Base-by-base conservation (phyloP, 2,797 vertebrate genomes). In the Mus caroli region DNA sequence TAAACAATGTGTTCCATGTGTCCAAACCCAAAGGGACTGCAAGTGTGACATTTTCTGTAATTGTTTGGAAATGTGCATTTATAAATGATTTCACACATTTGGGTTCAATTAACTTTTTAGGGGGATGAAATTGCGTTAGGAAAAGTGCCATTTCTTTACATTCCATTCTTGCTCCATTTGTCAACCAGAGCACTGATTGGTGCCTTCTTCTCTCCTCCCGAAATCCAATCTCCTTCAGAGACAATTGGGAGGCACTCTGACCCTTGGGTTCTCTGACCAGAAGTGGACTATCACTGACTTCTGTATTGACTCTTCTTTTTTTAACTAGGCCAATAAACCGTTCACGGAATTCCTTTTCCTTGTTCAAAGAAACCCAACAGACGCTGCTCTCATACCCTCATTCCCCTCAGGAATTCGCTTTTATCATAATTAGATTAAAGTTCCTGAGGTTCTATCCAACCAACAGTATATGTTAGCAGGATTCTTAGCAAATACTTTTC, bases 341-440 rank as follows among this genome's bases (percentile, higher is more conserved):
- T 87, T 86, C 34, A 9, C 37, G 19, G 62, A 75, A 67, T 85
- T 77, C 75, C 78, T 69, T 69, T 43, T 46, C 50, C 76, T 67
- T 77, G 52, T 90, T 92, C 91, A 95, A 52, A 96, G 83, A 94
- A 92, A 95, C 46, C 73, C 84, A 92, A 80, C 46, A 90, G 90
- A 76, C 88, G 80, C 58, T 10, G 9, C 43, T 8, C 26, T 83
- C 58, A 62, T 89, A 83, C 62, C 46, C 69, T 80, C n/a, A 1
- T 20, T 96, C 92, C 86, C n/a, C 62, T 90, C 91, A 96, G 90
- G 96, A 96, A 96, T 93, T 69, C 14, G 64, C 95, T 97, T 97
- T 96, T 79, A 95, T 98, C 97, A 92, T 96, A 98, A 97, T 98
- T 97, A 97, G 96, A 97, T 97, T 97, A 97, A 97, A 97, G 90